Evolutionary conservation across 2,888 invertebrate species (phyloP), one percentile per base, ranked within the genome.

Genomic region (Brenthis hecate): DNA sequence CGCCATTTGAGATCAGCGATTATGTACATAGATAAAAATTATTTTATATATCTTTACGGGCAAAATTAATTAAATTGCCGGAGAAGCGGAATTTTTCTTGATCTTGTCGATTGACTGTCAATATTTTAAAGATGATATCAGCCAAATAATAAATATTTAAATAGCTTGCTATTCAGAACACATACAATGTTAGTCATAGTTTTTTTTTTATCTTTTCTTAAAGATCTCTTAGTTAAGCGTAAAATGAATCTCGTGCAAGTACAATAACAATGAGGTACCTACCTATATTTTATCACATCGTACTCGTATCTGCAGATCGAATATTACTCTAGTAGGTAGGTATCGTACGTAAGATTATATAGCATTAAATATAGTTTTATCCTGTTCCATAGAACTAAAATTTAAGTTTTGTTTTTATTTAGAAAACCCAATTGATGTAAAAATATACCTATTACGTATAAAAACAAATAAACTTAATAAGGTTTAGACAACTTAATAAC

Each of bases 141-240:
- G 36, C 2, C 16, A 53, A 53, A 54, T 54, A 54, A 13, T 51
- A 62, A 54, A 62, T 62, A 62, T 54, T 62, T 54, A 54, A 43
- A 66, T 60, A 13, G 43, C 36, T 58, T 57, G 19, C n/a, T 36
- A 67, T 74, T 66, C 68, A 71, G 67, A 74, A 72, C 36, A 64
- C 43, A 58, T 58, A 53, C 50, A 28, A 43, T 50, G 56, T 50
- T 43, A 56, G 57, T 80, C 76, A 72, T 56, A 64, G 63, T 19
- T 67, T 50, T 48, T 48, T 66, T 48, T 66, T 66, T 67, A 67
- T 67, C 66, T 64, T 50, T 72, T 71, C 69, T 71, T 73, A 53
- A 71, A 76, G 77, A 86, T 87, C 85, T 80, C 72, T 58, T 60
- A 64, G 74, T 75, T 77, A 73, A 73, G 77, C 78, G 78, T 80